These are phyloP conservation scores for Acanthococcus lagerstroemiae DNA, from an alignment of 2,888 invertebrate genomes.

Conservation along the genomic window DNA sequence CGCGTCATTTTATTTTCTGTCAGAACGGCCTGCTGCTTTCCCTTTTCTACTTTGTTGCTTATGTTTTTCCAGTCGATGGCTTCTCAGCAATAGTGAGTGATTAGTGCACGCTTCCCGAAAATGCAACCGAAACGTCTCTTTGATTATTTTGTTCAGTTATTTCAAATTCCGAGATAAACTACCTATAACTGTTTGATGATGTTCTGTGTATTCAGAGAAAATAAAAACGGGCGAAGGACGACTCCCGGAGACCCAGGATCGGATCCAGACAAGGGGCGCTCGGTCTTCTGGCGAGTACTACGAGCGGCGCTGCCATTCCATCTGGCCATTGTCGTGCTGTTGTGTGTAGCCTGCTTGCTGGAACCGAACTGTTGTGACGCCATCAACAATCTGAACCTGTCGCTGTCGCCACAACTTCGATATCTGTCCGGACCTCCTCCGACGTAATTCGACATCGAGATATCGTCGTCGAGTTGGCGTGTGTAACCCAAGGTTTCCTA, in stretches of 20 bases:
- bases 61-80: too few species aligned
- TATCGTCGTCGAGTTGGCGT: too few species aligned
- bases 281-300: conserved; percentile 58
- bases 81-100: too few species aligned
- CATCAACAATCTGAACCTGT: conserved; percentile 63
- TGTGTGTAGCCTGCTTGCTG: conserved; percentile 61
- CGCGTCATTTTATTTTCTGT: too few species aligned
- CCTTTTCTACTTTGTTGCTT: too few species aligned
- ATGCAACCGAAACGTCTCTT: too few species aligned
- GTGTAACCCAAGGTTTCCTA: too few species aligned
- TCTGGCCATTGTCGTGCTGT: conserved; percentile 59
- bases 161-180: neutral
- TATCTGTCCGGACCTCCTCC: conserved; percentile 77
- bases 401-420: conserved; percentile 66
- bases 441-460: too few species aligned
- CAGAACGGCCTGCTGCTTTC: too few species aligned
- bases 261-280: conserved; percentile 13
- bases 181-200: neutral
- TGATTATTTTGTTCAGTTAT: neutral
- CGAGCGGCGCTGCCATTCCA: conserved; percentile 67
- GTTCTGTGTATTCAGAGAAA: conserved; percentile 1
- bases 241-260: conserved; percentile 21
- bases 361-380: conserved; percentile 69
- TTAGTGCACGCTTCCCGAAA: too few species aligned
- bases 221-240: conserved; percentile 1